Base-by-base conservation (phyloP, 1,140 invertebrate species). In the Brachionus rubens region DNA sequence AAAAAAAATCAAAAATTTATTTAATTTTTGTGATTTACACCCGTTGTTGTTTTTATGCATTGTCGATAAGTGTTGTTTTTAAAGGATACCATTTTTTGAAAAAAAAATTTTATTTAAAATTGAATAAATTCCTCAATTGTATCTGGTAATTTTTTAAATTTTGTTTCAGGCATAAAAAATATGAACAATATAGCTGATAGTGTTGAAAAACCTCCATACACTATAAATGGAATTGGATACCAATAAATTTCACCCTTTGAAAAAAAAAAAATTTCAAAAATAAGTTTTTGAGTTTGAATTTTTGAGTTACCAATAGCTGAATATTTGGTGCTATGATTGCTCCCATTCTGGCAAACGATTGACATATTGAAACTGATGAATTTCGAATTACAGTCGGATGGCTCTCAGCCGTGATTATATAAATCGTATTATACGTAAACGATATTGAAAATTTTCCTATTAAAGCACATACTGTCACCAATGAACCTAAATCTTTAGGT, bases 101-200 rank as follows among this genome's bases (percentile, higher is more conserved):
- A 36, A 5, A 36, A 36, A 36, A 36, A 36, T 36, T 36, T 36
- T 36, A 36, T 36, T 36, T n/a, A n/a, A n/a, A n/a, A n/a, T n/a
- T n/a, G 33, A 36, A 36, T 36, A 9, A 36, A 36, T 36, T 36
- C 33, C 9, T 36, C 33, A 9, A 36, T 47, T 14, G 76, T 78
- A 9, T 80, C 79, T 1, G 80, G 78, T 12, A 81, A 77, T 65
- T 78, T 77, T 30, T 68, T 75, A 6, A 78, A 78, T 41, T 76
- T 78, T n/a, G 80, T 79, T 67, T 81, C 80, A 7, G 80, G 80
- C 33, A 81, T 46, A 24, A 78, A 50, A 7, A 72, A 40, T 10
- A 78, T 24, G 19, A 79, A 50, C 5, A 77, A 14, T 28, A 77
- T 65, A 3, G 77, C 77, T 0, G 79, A 21, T 21, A 79, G 30